phyloP scores from a whole-genome alignment of 2,113 vertebrate genomes.

The Carassius gibelio region DNA sequence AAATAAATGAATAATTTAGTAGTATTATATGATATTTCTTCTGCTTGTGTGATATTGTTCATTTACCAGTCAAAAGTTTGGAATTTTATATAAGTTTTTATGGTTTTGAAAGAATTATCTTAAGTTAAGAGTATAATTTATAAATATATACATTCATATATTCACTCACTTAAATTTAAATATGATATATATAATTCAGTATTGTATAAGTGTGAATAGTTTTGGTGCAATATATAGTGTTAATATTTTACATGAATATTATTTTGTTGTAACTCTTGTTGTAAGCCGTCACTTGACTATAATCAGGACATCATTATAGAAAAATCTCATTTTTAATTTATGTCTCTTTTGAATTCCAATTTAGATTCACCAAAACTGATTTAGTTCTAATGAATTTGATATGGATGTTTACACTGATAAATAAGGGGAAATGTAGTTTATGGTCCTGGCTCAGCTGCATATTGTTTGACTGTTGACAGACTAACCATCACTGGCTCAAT shows the following conservation, averaged over 20 bases:
- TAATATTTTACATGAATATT: background rate
- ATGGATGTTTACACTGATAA: constrained; percentile 50
- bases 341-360: background rate
- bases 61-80: too few species aligned
- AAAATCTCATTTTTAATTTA: background rate
- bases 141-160: too few species aligned
- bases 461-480: constrained; percentile 55
- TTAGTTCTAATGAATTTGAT: constrained; percentile 19
- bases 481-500: constrained; percentile 61
- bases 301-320: background rate
- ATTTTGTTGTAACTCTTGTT: background rate
- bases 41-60: background rate
- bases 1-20: background rate
- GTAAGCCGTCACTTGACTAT: background rate
- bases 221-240: too few species aligned
- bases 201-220: too few species aligned
- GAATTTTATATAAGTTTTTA: background rate
- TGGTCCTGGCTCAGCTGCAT: constrained; percentile 32
- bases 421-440: constrained; percentile 47
- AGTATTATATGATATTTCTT: background rate
- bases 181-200: too few species aligned
- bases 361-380: background rate
- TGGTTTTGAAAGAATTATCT: background rate
- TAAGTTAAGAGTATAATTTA: background rate
- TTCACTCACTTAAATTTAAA: too few species aligned